Percentiles rank a stretch among this genome's conserved stretches.
Conservation (phyloP, 2,113 vertebrate genomes). For the Catharus bicknelli region DNA sequence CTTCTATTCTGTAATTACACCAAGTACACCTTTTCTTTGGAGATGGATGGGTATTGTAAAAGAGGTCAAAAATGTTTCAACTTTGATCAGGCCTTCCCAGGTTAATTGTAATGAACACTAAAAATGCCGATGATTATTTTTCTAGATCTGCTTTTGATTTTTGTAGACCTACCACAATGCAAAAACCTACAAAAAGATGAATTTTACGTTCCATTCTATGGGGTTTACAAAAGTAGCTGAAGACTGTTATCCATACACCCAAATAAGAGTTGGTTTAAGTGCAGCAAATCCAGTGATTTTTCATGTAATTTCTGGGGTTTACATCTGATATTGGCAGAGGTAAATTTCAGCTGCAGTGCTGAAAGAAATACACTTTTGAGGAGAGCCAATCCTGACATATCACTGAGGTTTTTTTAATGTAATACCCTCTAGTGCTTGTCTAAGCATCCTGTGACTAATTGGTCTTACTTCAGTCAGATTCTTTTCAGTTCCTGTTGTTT, state of each 20-base stretch:
- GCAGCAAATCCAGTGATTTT: not conserved
- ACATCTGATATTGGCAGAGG: accelerated
- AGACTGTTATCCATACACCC: not conserved
- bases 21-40: not conserved
- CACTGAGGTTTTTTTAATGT: not conserved
- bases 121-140: not conserved
- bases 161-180: not conserved
- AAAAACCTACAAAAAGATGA: not conserved
- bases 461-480: not conserved
- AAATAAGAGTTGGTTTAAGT: not conserved
- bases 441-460: not conserved
- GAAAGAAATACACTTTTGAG: not conserved
- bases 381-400: not conserved
- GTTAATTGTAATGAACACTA: not conserved
- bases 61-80: not conserved
- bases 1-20: not conserved
- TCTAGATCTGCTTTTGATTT: not conserved
- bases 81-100: not conserved
- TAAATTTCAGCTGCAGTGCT: not conserved
- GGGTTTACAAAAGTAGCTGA: not conserved
- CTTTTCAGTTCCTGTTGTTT: not conserved
- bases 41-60: not conserved
- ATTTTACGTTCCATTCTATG: not conserved
- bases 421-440: not conserved
- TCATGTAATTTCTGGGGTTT: not conserved